Percentiles rank a stretch among this genome's conserved stretches.
Evolutionary conservation across 1,140 invertebrate genomes (phyloP).

Genomic region (Brachionus sp.): DNA sequence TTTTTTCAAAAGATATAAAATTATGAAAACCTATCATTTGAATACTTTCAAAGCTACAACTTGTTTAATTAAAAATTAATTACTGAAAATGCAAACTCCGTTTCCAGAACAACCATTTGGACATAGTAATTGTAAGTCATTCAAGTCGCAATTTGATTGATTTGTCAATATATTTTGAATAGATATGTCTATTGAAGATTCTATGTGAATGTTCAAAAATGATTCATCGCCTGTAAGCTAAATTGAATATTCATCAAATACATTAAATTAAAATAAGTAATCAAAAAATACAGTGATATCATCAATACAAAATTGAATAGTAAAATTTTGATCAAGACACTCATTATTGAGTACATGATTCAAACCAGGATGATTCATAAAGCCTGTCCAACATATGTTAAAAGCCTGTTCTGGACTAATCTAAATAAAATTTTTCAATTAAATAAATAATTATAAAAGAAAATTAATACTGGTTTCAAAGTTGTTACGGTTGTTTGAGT

Average conservation of each 20-base stretch:
- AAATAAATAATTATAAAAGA: background rate
- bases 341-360: background rate
- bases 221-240: background rate
- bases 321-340: background rate
- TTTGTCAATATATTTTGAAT: background rate
- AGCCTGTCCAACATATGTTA: background rate
- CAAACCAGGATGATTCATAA: background rate
- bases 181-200: background rate
- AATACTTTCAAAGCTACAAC: background rate
- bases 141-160: background rate
- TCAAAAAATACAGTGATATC: background rate
- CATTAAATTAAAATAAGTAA: background rate
- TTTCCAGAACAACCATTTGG: background rate
- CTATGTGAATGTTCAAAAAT: background rate
- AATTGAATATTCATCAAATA: background rate
- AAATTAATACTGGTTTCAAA: background rate
- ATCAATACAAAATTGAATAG: background rate
- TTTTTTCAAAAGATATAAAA: no score
- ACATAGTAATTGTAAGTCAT: background rate
- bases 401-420: background rate
- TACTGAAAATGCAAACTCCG: conserved; percentile 5
- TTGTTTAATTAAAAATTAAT: background rate
- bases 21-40: background rate
- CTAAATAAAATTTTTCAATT: background rate
- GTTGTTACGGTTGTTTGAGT: background rate